These are phyloP conservation scores for Villa cingulata DNA, from an alignment of 2,888 invertebrate species.

Conservation along the genomic window DNA sequence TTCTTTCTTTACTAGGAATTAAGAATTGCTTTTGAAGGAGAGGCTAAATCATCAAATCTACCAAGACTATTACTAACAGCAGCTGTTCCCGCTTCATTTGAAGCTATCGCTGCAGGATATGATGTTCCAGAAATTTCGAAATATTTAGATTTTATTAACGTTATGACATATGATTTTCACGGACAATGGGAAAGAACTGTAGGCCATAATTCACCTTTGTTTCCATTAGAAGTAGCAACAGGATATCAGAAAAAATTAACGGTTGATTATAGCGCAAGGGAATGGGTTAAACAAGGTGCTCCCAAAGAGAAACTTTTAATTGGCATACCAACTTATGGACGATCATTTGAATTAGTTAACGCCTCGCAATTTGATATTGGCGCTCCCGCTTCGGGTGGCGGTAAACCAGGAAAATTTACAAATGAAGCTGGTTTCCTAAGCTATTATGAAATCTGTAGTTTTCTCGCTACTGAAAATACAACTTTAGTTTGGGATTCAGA, in stretches of 20 bases:
- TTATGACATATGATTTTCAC: conserved; percentile 93
- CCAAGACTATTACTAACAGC: conserved; percentile 69
- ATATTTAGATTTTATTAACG: conserved; percentile 84
- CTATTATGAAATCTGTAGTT: conserved; percentile 90
- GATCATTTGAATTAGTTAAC: conserved; percentile 79
- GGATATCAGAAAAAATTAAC: conserved; percentile 87
- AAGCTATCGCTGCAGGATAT: conserved; percentile 86
- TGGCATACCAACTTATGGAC: conserved; percentile 88
- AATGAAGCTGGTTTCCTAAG: conserved; percentile 89
- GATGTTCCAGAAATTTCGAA: conserved; percentile 89
- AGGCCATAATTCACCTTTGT: conserved; percentile 84
- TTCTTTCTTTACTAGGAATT: conserved; percentile 44
- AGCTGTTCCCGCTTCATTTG: conserved; percentile 85
- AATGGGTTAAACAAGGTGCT: conserved; percentile 87
- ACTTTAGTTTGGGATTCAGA: conserved; percentile 92
- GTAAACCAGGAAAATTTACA: conserved; percentile 73
- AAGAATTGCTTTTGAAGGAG: conserved; percentile 83
- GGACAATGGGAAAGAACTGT: conserved; percentile 90
- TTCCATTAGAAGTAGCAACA: conserved; percentile 75
- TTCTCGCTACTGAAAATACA: conserved; percentile 77
- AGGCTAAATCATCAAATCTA: conserved; percentile 75
- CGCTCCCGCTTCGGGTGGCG: conserved; percentile 79
- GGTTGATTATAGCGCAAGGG: conserved; percentile 79
- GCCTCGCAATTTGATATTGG: conserved; percentile 83
- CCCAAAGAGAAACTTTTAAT: conserved; percentile 89